These are phyloP conservation scores for Tachypleus tridentatus DNA, from an alignment of 1,140 invertebrate genomes.

Conservation along the genomic window DNA sequence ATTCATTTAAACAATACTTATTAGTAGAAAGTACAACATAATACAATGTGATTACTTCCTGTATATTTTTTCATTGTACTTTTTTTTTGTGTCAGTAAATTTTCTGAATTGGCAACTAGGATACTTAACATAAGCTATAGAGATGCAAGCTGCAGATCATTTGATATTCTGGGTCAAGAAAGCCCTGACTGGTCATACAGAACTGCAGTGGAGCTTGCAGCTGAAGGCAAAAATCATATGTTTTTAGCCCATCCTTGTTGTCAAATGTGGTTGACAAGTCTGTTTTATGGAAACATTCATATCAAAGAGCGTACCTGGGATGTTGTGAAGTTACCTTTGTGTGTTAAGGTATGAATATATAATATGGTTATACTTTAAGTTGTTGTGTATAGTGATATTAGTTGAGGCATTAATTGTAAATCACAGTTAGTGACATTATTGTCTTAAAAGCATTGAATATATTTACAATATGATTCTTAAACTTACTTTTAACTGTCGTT, in stretches of 20 bases:
- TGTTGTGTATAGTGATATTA: too few relatives aligned
- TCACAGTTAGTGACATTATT: too few relatives aligned
- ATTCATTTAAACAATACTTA: too few relatives aligned
- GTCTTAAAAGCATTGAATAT: too few relatives aligned
- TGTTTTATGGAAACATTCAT: constrained; percentile 32
- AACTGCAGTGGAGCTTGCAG: constrained; percentile 21
- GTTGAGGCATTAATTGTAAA: too few relatives aligned
- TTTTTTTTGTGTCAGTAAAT: constrained; percentile 25
- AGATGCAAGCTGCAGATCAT: constrained; percentile 28
- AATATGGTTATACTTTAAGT: too few relatives aligned
- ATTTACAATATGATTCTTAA: too few relatives aligned
- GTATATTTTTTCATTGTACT: too few relatives aligned
- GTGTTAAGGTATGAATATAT: constrained; percentile 28
- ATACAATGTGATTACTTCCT: too few relatives aligned
- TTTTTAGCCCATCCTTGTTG: constrained; percentile 37
- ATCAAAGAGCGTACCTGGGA: constrained; percentile 31
- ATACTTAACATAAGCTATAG: constrained; percentile 31
- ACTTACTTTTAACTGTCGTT: too few relatives aligned
- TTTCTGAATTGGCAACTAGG: constrained; percentile 33
- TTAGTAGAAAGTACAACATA: too few relatives aligned
- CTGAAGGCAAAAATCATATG: constrained; percentile 10
- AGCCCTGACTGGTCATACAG: constrained; percentile 33
- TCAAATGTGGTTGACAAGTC: constrained; percentile 34
- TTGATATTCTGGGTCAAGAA: constrained; percentile 29
- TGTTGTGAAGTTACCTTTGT: constrained; percentile 27